Percentiles rank a stretch among this genome's conserved stretches.
Conservation (phyloP, 2,797 vertebrate species). For the Menidia menidia region DNA sequence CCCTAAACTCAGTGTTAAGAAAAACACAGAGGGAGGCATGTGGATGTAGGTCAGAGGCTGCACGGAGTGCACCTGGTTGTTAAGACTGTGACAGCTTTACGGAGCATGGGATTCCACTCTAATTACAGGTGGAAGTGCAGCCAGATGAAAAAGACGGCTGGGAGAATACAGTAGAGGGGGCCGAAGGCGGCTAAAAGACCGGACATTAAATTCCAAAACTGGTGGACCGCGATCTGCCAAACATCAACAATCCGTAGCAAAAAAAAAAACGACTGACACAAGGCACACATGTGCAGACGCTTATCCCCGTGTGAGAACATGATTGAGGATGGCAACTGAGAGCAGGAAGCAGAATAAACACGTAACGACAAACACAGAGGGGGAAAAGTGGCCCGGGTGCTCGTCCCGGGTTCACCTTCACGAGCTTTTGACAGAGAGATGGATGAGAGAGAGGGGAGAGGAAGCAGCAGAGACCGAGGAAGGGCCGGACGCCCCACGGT, state of each 20-base stretch:
- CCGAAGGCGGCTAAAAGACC: constrained; percentile 1
- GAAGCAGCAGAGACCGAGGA: constrained; percentile 57
- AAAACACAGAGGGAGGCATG: constrained; percentile 12
- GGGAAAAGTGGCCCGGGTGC: constrained; percentile 13
- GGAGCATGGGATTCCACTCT: constrained; percentile 75
- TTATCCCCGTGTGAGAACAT: constrained; percentile 16
- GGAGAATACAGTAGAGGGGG: constrained; percentile 40
- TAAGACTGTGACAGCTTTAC: constrained; percentile 77
- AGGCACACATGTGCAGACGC: constrained; percentile 37
- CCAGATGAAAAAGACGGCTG: constrained; percentile 45
- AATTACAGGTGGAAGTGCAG: constrained; percentile 78
- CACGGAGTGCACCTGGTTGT: constrained; percentile 75
- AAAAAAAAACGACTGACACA: constrained; percentile 5
- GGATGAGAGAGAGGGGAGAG: constrained; percentile 25
- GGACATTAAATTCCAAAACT: constrained; percentile 22
- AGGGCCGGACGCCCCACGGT: constrained; percentile 44
- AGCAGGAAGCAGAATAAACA: constrained; percentile 21
- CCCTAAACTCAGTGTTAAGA: not conserved
- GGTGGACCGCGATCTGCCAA: constrained; percentile 11
- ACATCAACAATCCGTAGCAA: constrained; percentile 16
- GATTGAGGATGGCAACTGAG: constrained; percentile 41
- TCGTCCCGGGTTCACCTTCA: constrained; percentile 41
- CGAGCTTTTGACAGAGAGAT: constrained; percentile 29
- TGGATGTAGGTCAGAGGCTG: constrained; percentile 62
- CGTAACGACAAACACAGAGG: constrained; percentile 1